Evolutionary conservation across 1,140 invertebrate genomes (phyloP).

Genomic region (Marisa cornuarietis): DNA sequence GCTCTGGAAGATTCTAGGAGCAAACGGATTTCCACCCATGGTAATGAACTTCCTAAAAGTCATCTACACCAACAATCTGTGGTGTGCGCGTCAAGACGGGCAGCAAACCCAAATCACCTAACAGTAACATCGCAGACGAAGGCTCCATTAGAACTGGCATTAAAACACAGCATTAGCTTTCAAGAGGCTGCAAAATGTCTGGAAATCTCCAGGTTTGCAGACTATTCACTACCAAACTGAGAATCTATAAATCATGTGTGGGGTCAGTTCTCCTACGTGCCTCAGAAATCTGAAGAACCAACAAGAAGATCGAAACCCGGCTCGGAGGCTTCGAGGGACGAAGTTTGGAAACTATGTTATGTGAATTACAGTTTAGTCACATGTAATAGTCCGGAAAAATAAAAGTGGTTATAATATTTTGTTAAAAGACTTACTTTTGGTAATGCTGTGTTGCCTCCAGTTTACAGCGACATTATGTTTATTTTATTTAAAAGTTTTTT

Average conservation of each 20-base stretch:
- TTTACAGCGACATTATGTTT: too few species aligned
- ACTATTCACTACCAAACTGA: conserved; percentile 1
- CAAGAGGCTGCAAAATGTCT: conserved; percentile 2
- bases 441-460: too few species aligned
- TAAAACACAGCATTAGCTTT: neutral
- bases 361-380: too few species aligned
- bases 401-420: too few species aligned
- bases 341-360: too few species aligned
- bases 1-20: conserved; percentile 27
- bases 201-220: conserved; percentile 2
- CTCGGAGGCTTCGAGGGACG: neutral
- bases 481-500: too few species aligned
- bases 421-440: too few species aligned
- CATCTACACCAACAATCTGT: conserved; percentile 25
- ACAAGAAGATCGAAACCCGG: neutral
- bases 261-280: conserved; percentile 9
- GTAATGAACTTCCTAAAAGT: conserved; percentile 31
- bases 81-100: conserved; percentile 18
- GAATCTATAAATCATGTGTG: conserved; percentile 1
- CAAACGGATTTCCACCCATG: conserved; percentile 22
- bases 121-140: conserved; percentile 6
- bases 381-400: too few species aligned
- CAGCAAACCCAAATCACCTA: neutral
- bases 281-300: too few species aligned
- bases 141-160: neutral